A percentile compares a stretch with the other conserved stretches of the same genome.
Conservation (phyloP, 2,113 vertebrate species). For the Prunella fulvescens region DNA sequence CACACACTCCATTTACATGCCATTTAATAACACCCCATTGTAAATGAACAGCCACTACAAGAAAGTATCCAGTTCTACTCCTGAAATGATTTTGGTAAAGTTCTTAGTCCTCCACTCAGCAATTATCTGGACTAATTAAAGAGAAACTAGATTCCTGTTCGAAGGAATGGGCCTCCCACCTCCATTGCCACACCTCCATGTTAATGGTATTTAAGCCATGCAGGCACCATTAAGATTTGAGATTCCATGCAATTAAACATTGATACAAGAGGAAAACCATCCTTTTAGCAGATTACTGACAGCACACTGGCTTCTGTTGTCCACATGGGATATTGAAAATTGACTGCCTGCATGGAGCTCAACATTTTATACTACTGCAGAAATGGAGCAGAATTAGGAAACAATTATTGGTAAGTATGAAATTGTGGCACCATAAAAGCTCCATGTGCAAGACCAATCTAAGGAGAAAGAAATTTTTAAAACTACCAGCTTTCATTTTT, state of each 20-base stretch:
- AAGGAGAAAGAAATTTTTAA: background rate
- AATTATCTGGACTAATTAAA: background rate
- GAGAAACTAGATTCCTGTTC: background rate
- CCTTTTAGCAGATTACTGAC: conserved; percentile 48
- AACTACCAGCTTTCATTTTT: background rate
- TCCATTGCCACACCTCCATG: background rate
- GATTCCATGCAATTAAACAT: conserved; percentile 51
- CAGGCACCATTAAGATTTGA: background rate
- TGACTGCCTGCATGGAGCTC: background rate
- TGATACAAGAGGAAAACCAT: conserved; percentile 15
- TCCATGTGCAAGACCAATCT: background rate
- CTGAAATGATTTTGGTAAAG: background rate
- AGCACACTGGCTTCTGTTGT: conserved; percentile 40
- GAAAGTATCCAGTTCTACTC: background rate
- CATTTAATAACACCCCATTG: background rate
- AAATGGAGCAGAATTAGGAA: conserved; percentile 50
- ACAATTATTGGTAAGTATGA: conserved; percentile 49
- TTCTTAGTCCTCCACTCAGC: background rate
- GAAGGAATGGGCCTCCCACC: background rate
- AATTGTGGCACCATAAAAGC: conserved; percentile 47
- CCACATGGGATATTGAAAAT: conserved; percentile 37
- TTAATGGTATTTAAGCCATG: background rate
- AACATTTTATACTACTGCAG: conserved; percentile 17
- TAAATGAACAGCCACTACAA: background rate
- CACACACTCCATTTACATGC: background rate